phyloP scores from a whole-genome alignment of 2,113 vertebrate genomes.

The Helogale parvula region DNA sequence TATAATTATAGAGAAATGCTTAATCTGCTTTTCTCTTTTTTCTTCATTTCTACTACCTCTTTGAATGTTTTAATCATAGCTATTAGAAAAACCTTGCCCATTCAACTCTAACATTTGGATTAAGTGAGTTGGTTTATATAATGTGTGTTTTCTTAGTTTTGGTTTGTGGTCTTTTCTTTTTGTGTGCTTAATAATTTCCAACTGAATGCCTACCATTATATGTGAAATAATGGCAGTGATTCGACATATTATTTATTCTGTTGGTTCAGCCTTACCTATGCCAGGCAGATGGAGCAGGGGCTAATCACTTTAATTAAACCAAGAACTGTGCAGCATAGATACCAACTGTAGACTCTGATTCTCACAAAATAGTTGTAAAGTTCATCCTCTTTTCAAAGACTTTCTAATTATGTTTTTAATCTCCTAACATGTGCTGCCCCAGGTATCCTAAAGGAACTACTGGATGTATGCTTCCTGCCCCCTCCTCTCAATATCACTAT shows the following conservation, averaged over 20 bases:
- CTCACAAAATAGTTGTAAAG: not conserved
- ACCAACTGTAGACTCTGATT: not conserved
- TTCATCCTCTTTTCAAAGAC: not conserved
- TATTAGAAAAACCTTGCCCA: constrained; percentile 1
- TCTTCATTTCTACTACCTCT: not conserved
- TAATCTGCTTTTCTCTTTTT: not conserved
- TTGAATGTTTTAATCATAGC: not conserved
- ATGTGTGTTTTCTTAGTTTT: not conserved
- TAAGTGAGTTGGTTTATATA: constrained; percentile 7
- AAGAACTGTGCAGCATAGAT: not conserved
- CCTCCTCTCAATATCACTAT: not conserved
- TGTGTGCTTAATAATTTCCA: not conserved
- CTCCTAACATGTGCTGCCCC: not conserved
- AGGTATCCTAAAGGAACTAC: not conserved
- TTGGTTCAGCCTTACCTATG: not conserved
- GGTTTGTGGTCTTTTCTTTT: not conserved
- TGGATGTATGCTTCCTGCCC: not conserved
- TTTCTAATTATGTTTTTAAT: constrained; percentile 28
- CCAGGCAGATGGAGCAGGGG: not conserved
- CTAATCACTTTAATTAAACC: not conserved
- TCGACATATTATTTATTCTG: not conserved
- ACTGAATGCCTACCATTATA: not conserved
- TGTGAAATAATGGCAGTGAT: not conserved
- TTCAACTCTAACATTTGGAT: not conserved
- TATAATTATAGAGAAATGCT: not conserved